Evolutionary conservation across 2,113 vertebrate species (phyloP).

Genomic region (Campylorhamphus procurvoides): DNA sequence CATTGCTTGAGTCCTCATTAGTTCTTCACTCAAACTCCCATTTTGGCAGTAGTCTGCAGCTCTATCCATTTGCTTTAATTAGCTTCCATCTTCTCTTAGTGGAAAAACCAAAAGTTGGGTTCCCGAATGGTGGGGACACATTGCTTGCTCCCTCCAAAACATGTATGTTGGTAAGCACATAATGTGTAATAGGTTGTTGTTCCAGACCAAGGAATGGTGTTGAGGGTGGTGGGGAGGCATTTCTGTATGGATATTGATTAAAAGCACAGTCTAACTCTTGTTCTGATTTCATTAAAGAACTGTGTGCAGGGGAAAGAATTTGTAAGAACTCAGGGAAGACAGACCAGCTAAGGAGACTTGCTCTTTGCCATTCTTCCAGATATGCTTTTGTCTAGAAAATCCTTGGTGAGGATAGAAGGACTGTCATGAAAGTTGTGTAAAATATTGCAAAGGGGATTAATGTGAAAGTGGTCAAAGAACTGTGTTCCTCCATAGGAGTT

Average conservation of each 20-base stretch:
- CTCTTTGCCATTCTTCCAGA: neutral
- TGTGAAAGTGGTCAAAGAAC: constrained; percentile 22
- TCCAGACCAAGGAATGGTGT: neutral
- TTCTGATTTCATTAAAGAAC: neutral
- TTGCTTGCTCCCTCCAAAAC: neutral
- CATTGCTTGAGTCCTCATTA: constrained; percentile 44
- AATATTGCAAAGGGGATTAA: constrained; percentile 37
- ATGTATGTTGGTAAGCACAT: rapidly evolving
- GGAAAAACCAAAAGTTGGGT: neutral
- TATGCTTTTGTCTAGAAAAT: constrained; percentile 32
- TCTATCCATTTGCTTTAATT: neutral
- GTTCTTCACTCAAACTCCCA: neutral
- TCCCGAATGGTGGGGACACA: neutral
- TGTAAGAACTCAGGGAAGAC: neutral
- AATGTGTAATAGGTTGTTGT: neutral
- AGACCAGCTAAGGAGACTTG: neutral
- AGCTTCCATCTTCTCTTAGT: neutral
- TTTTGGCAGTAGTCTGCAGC: neutral
- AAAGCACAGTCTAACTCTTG: neutral
- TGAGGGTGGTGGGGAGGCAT: neutral
- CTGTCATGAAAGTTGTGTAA: constrained; percentile 32
- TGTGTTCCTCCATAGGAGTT: neutral
- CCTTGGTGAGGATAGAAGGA: neutral
- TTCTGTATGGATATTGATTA: neutral
- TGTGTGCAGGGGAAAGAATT: neutral